phyloP scores from a whole-genome alignment of 2,797 vertebrate genomes.

The Xenentodon cancila region DNA sequence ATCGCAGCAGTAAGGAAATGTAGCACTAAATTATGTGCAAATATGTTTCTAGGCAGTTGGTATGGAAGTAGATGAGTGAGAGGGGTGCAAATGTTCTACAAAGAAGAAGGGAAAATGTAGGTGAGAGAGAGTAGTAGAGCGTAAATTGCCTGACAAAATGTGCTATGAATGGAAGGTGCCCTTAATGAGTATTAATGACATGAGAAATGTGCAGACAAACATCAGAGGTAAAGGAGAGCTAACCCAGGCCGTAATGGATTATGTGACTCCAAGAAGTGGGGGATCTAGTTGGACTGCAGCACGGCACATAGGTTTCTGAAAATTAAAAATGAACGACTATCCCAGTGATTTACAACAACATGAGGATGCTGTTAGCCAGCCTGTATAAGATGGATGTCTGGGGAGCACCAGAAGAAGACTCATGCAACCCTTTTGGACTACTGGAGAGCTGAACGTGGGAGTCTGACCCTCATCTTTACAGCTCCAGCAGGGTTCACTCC shows the following conservation, averaged over 20 bases:
- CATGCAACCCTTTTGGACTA: conserved; percentile 43
- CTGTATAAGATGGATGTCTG: conserved; percentile 70
- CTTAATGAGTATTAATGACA: conserved; percentile 78
- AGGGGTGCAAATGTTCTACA: conserved; percentile 33
- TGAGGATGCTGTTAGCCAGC: conserved; percentile 66
- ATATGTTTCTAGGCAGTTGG: too few relatives aligned
- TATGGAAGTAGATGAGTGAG: conserved; percentile 12
- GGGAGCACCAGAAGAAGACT: conserved; percentile 47
- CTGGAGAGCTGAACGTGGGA: conserved; percentile 13
- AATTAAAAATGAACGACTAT: conserved; percentile 82
- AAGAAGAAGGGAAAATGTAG: conserved; percentile 35
- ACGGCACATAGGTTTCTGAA: conserved; percentile 56
- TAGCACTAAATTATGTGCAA: background rate
- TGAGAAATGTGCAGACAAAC: conserved; percentile 71
- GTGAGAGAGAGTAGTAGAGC: conserved; percentile 47
- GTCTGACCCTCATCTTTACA: conserved; percentile 11
- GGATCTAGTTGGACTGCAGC: conserved; percentile 55
- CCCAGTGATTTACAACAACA: conserved; percentile 80
- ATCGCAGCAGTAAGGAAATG: background rate
- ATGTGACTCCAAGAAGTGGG: conserved; percentile 40
- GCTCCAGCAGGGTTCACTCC: conserved; percentile 2
- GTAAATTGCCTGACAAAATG: conserved; percentile 53
- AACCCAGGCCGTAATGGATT: conserved; percentile 70
- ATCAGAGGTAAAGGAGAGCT: conserved; percentile 51
- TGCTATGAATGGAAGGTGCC: conserved; percentile 59